A percentile compares a stretch with the other conserved stretches of the same genome.
Conservation (phyloP, 2,888 invertebrate genomes). For the Cryptus viduatorius region DNA sequence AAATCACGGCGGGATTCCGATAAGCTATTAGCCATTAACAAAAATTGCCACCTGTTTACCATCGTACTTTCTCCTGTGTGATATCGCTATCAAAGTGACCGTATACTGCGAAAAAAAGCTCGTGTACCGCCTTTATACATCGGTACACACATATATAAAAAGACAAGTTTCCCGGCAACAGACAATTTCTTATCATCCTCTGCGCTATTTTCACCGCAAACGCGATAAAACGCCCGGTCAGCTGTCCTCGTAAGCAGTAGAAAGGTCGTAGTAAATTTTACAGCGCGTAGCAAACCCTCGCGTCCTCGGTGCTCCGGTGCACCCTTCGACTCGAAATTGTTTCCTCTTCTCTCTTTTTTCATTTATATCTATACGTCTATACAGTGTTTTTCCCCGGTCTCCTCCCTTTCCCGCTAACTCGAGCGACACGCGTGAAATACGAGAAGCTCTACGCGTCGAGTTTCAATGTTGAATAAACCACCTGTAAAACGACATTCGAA, state of each 20-base stretch:
- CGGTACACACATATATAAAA: background rate
- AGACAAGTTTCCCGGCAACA: background rate
- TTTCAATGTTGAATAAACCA: slow-evolving; percentile 12
- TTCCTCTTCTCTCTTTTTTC: background rate
- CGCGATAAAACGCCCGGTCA: slow-evolving; percentile 46
- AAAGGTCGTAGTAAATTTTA: slow-evolving; percentile 35
- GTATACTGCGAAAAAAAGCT: background rate
- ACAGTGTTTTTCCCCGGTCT: background rate
- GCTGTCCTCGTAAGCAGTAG: slow-evolving; percentile 22
- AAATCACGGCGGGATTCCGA: slow-evolving; percentile 13
- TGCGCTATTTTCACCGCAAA: background rate
- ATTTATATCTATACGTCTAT: background rate
- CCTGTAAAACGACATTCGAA: slow-evolving; percentile 15
- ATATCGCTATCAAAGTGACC: background rate
- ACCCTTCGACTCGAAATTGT: background rate
- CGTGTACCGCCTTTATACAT: too few relatives aligned
- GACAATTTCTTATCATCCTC: slow-evolving; percentile 25
- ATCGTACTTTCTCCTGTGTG: slow-evolving; percentile 8
- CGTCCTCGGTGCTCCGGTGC: background rate
- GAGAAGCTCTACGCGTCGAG: background rate
- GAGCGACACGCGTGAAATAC: background rate
- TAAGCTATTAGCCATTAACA: slow-evolving; percentile 14
- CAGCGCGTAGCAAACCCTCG: background rate
- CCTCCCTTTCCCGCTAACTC: background rate
- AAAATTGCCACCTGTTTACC: slow-evolving; percentile 45